Evolutionary conservation across 37 sponge, comb jelly and placozoan genomes (phyloP), one percentile per base, ranked within the genome.

Genomic region (Aplysina aerophoba): DNA sequence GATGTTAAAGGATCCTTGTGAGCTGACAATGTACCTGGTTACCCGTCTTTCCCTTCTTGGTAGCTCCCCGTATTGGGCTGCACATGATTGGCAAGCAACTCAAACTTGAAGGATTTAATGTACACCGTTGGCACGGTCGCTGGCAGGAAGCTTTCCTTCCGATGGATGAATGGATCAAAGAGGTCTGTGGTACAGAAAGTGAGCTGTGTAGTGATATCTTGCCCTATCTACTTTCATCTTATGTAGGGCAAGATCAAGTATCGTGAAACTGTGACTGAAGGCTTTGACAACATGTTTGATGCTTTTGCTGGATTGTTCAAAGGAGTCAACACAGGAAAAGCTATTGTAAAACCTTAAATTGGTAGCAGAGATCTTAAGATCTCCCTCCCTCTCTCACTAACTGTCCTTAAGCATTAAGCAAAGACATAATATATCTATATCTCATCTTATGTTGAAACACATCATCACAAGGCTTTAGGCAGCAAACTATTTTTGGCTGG

Each of bases 211-310:
- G n/a, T 14, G 11, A 4, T 53, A 11, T 0, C 35, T 24, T n/a
- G 8, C 50, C 50, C 8, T 12, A 41, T 4, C 37, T 50, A 14
- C 11, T 50, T 11, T 75, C 25, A 4, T 75, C 11, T 3, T 15
- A 24, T 77, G 11, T 24, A 83, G 84, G 84, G 84, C 27, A 83
- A 83, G 37, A 3, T 83, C 79, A 83, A 83, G 81, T 78, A 33
- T n/a, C 25, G 74, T 13, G 84, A 83, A 38, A 75, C 35, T 63
- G 27, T 91, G 35, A 85, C 88, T 65, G 88, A 88, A n/a, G 92
- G 92, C 27, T 88, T 91, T 82, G 92, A 91, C 50, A 87, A 87
- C 67, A 88, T 88, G 85, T 88, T 85, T 81, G 92, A 91, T 80
- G 92, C 92, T 30, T 91, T 91, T 39, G 4, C 81, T 17, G 88